Percentiles rank a stretch among this genome's conserved stretches.
phyloP scores from a whole-genome alignment of 2,797 vertebrate genomes.

The Pitangus sulphuratus region DNA sequence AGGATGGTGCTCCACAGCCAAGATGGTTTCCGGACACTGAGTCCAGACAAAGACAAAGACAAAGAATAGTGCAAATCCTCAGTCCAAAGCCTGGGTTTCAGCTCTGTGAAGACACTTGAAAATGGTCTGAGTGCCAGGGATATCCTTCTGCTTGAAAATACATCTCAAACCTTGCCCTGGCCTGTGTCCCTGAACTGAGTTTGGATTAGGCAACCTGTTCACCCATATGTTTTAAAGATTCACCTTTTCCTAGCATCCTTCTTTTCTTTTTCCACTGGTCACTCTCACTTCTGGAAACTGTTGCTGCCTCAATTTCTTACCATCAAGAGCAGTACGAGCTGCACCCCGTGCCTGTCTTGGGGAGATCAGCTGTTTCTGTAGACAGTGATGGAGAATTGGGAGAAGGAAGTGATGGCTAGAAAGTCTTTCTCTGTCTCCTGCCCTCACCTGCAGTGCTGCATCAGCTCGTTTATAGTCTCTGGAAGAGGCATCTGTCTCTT shows the following conservation, averaged over 20 bases:
- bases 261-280: not conserved
- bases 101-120: not conserved
- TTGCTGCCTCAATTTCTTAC: not conserved
- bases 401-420: not conserved
- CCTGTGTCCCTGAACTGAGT: not conserved
- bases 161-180: not conserved
- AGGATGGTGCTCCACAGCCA: not conserved
- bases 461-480: not conserved
- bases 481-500: not conserved
- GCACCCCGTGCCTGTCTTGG: rapidly evolving
- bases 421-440: not conserved
- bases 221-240: not conserved
- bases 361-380: not conserved
- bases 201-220: not conserved
- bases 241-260: not conserved
- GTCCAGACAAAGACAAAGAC: not conserved
- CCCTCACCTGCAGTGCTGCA: too few species aligned
- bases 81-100: not conserved
- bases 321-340: not conserved
- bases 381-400: not conserved
- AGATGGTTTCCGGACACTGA: not conserved
- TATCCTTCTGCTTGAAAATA: not conserved
- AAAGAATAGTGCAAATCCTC: not conserved
- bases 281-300: not conserved
- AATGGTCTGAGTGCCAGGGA: not conserved